A percentile compares a stretch with the other conserved stretches of the same genome.
Conservation (phyloP, 1,140 invertebrate genomes). For the Cyclargus thomasi region DNA sequence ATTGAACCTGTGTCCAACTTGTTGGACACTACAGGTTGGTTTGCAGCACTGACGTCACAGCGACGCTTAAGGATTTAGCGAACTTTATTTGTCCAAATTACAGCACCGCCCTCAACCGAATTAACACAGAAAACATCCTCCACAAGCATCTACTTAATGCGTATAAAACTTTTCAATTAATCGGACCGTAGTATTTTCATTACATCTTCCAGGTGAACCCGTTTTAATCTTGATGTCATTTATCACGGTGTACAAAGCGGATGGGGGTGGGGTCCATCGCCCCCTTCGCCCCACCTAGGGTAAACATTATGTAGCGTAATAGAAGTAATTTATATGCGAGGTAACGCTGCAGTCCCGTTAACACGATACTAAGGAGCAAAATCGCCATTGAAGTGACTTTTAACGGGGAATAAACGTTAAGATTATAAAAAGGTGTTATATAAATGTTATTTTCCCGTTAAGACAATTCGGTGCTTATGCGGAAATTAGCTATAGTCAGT, state of each 20-base stretch:
- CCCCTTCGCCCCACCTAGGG: too few species aligned
- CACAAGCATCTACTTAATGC: neutral
- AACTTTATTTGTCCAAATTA: too few species aligned
- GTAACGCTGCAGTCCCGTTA: neutral
- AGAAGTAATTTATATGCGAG: neutral
- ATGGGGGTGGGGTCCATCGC: neutral
- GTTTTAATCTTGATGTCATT: conserved; percentile 11
- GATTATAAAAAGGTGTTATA: neutral
- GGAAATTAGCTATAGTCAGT: too few species aligned
- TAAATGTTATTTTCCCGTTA: too few species aligned
- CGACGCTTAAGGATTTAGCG: too few species aligned
- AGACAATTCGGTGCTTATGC: too few species aligned
- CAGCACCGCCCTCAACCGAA: too few species aligned
- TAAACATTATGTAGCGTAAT: neutral
- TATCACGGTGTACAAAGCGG: neutral
- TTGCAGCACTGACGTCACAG: too few species aligned
- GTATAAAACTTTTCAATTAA: conserved; percentile 1
- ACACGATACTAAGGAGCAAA: neutral
- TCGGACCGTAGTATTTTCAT: neutral
- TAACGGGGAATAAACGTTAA: neutral
- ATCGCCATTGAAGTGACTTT: neutral
- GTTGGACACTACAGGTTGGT: too few species aligned
- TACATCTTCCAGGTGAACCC: neutral
- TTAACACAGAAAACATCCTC: neutral
- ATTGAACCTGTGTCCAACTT: too few species aligned